These are phyloP conservation scores for Ormyrus nitidulus DNA, from an alignment of 2,888 invertebrate genomes.

Conservation along the genomic window DNA sequence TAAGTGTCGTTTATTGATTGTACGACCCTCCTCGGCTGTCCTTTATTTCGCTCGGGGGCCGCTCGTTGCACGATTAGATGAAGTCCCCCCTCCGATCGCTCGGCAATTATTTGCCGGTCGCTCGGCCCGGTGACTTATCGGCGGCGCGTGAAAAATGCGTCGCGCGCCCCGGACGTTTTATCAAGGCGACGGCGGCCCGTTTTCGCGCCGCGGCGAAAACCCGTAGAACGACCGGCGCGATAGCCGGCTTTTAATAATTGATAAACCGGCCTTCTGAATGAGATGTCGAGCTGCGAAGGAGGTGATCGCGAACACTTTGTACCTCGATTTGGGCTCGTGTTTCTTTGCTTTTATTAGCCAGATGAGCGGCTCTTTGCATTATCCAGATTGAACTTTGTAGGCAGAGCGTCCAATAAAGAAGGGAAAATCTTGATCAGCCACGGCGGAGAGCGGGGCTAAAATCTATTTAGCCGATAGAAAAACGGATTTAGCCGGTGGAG, in stretches of 20 bases:
- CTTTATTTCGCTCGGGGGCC: neutral
- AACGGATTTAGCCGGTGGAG: neutral
- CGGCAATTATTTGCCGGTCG: slow-evolving; percentile 9
- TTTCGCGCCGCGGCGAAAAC: too few species aligned
- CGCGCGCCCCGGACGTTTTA: neutral
- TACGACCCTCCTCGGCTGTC: neutral
- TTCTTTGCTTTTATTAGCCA: too few species aligned
- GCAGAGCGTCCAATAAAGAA: neutral
- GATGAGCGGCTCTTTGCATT: too few species aligned
- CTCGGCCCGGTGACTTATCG: too few species aligned
- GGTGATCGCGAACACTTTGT: too few species aligned
- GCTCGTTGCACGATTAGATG: too few species aligned
- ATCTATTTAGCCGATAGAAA: neutral
- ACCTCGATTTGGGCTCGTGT: too few species aligned
- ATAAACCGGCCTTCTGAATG: too few species aligned
- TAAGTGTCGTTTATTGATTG: slow-evolving; percentile 43
- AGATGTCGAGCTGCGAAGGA: too few species aligned
- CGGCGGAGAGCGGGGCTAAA: neutral
- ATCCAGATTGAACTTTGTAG: too few species aligned
- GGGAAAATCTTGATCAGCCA: neutral
- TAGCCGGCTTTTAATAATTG: too few species aligned
- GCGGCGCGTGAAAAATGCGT: slow-evolving; percentile 6
- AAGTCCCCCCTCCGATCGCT: neutral
- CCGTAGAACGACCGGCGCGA: too few species aligned
- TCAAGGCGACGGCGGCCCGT: neutral